Conservation (phyloP, 2,888 invertebrate species). For the Coremacera marginata region DNA sequence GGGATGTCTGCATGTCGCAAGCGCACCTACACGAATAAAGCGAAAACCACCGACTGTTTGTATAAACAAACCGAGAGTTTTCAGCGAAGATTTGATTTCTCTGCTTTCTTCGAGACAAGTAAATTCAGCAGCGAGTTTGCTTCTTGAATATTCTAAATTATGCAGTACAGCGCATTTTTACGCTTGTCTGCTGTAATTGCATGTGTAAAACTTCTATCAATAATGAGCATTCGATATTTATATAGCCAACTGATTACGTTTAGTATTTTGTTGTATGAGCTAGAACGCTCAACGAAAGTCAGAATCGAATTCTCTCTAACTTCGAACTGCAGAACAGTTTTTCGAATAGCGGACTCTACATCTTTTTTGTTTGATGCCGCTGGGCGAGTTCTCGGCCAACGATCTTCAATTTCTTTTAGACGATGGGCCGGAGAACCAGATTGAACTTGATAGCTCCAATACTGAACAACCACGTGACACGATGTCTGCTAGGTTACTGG, state of each 20-base stretch:
- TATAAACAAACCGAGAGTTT: constrained; percentile 13
- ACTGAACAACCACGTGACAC: constrained; percentile 40
- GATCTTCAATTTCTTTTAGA: constrained; percentile 22
- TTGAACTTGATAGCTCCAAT: constrained; percentile 22
- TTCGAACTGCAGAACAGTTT: background rate
- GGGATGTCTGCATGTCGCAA: background rate
- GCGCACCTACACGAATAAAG: background rate
- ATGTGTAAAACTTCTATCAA: background rate
- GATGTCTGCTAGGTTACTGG: constrained; percentile 41
- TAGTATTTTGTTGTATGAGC: background rate
- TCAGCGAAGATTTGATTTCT: background rate
- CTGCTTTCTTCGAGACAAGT: background rate
- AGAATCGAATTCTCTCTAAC: background rate
- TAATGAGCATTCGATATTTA: background rate
- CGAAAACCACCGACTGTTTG: background rate
- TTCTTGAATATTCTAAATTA: constrained; percentile 26
- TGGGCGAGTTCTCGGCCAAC: background rate
- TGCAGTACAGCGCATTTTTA: background rate
- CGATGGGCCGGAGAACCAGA: constrained; percentile 39
- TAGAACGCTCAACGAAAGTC: background rate
- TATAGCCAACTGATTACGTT: constrained; percentile 3
- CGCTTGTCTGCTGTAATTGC: constrained; percentile 10
- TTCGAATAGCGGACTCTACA: background rate
- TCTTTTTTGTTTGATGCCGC: background rate
- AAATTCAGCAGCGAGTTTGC: constrained; percentile 9